Evolutionary conservation across 64 coral and sea anemone species (phyloP).

Genomic region (Porites australiensis): DNA sequence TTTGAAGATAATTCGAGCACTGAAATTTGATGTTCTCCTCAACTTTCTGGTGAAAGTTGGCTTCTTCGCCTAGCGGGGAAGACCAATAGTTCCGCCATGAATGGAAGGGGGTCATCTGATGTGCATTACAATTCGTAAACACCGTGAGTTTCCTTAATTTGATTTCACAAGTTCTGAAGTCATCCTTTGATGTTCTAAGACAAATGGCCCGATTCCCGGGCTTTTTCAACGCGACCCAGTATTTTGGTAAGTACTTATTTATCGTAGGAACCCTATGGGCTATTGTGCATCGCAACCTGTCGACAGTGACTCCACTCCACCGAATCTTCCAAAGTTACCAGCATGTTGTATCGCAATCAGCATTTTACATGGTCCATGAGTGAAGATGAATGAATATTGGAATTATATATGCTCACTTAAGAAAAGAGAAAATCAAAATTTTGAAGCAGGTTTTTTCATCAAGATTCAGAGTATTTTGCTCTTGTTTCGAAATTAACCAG

Average conservation of each 20-base stretch:
- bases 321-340: not conserved
- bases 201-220: constrained; percentile 15
- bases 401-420: not conserved
- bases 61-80: constrained; percentile 44
- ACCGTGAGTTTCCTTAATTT: constrained; percentile 36
- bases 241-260: constrained; percentile 16
- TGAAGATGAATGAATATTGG: not conserved
- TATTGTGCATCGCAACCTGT: not conserved
- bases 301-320: not conserved
- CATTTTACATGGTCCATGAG: not conserved
- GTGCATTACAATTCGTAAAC: not conserved
- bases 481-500: not conserved
- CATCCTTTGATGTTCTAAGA: too few species aligned
- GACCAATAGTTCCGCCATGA: constrained; percentile 1
- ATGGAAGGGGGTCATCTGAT: not conserved
- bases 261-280: not conserved
- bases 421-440: not conserved
- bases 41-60: constrained; percentile 19
- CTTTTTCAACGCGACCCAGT: constrained; percentile 16
- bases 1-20: too few species aligned
- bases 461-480: not conserved
- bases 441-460: not conserved
- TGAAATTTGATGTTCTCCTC: constrained; percentile 11
- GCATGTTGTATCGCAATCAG: not conserved
- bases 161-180: not conserved